phyloP scores from a whole-genome alignment of 2,888 invertebrate species.

The Drosophila paramelanica region DNA sequence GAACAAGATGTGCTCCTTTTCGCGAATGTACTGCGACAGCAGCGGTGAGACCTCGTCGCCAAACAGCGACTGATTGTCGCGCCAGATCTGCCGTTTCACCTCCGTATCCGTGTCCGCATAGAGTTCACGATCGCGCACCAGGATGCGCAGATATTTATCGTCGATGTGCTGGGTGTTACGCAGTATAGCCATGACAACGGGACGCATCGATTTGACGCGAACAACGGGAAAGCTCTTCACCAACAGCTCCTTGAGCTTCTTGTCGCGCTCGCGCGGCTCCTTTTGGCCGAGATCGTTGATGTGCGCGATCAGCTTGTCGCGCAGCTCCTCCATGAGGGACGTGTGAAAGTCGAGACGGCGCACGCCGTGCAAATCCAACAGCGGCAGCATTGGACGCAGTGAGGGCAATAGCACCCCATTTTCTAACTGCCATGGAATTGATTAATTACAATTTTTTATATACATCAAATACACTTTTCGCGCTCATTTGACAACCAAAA shows the following conservation, averaged over 20 bases:
- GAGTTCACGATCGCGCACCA: conserved; percentile 93
- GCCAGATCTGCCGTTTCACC: conserved; percentile 99
- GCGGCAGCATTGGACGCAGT: conserved; percentile 96
- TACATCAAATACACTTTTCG: not conserved
- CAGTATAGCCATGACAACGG: conserved; percentile 97
- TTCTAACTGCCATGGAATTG: conserved; percentile 87
- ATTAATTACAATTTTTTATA: not conserved
- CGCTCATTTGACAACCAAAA: conserved; percentile 5
- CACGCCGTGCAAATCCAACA: conserved; percentile 97
- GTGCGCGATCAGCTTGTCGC: conserved; percentile 90
- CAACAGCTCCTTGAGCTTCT: conserved; percentile 94
- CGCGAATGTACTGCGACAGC: conserved; percentile 95
- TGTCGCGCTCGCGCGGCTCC: conserved; percentile 87
- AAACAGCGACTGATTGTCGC: conserved; percentile 97
- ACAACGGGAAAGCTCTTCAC: conserved; percentile 97
- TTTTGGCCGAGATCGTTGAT: conserved; percentile 92
- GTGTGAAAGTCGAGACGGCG: conserved; percentile 97
- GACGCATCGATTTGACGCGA: conserved; percentile 94
- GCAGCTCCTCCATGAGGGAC: conserved; percentile 92
- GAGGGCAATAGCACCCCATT: conserved; percentile 97
- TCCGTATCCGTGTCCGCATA: conserved; percentile 98
- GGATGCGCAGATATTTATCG: conserved; percentile 92
- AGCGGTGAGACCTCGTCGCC: conserved; percentile 98
- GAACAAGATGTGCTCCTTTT: conserved; percentile 96
- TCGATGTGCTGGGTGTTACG: conserved; percentile 97